Evolutionary conservation across 23 tunicate species (phyloP), one percentile per base, ranked within the genome.

Genomic region (Styela plicata): DNA sequence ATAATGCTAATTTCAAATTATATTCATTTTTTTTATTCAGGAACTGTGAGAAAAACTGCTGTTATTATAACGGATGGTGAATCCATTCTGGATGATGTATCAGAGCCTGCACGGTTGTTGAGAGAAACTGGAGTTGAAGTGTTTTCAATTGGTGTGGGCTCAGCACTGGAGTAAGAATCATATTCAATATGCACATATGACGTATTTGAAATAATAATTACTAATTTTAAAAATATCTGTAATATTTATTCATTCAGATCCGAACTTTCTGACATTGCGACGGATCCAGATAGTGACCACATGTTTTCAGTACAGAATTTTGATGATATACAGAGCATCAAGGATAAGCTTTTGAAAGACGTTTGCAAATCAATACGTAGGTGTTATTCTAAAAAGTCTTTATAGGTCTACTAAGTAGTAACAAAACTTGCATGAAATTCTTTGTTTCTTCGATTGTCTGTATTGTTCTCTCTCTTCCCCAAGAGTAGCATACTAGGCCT

Each of bases 51-150:
- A 23, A 95, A 95, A 80, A 90, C 95, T 2, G 92, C 89, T 24
- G 31, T 95, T 74, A 64, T 95, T 23, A 95, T 95, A 68, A 95
- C 99, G 29, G 99, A 95, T 74, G 99, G 99, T 3, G 99, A 95
- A 86, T 95, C 99, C 2, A 80, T 95, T 31, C 69, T 89, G 73
- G 99, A 95, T 90, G 84, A 80, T 78, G 99, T 95, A 57, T 69
- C 87, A 1, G 92, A 84, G 20, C 99, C 99, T 2, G 99, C 99
- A 13, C 63, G 73, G 22, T 79, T 85, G 26, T 84, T 95, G 27
- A 74, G 95, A 52, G 92, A 84, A 29, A 64, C 52, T 20, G 86
- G 89, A 3, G 96, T 90, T 10, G 96, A 91, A 69, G 91, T 95
- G 31, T 95, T 90, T 80, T 95, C 96, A 10, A 90, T 95, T 35